Conservation (phyloP, 1,140 invertebrate genomes). For the Drosophila bocqueti region DNA sequence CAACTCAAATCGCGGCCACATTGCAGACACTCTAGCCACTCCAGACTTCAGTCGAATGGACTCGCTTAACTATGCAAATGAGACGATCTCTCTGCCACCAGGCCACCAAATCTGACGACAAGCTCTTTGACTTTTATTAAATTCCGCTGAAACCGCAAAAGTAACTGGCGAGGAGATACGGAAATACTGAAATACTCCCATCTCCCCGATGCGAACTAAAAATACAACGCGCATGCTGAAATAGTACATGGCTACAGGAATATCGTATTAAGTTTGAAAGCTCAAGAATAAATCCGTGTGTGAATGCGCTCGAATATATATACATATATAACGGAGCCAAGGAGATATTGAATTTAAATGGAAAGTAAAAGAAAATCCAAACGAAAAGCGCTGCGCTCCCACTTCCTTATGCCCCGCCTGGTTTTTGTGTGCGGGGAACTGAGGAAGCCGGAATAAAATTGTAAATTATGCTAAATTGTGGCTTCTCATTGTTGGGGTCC, state of each 20-base stretch:
- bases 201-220: neutral
- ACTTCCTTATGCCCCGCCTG: neutral
- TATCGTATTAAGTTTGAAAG: constrained; percentile 11
- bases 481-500: constrained; percentile 13
- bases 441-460: constrained; percentile 11
- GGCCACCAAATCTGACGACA: constrained; percentile 38
- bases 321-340: neutral
- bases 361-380: neutral
- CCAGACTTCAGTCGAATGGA: constrained; percentile 1
- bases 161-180: neutral
- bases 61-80: constrained; percentile 46
- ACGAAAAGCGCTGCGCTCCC: neutral
- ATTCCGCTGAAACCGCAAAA: constrained; percentile 36
- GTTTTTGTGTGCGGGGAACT: neutral
- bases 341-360: constrained; percentile 18
- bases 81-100: constrained; percentile 27
- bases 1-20: constrained; percentile 41
- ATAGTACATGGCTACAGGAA: constrained; percentile 16
- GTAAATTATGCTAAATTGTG: constrained; percentile 18
- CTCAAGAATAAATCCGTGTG: constrained; percentile 1
- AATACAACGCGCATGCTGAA: constrained; percentile 3
- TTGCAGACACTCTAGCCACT: constrained; percentile 22
- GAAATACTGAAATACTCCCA: neutral
- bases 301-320: constrained; percentile 10
- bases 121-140: constrained; percentile 38